Evolutionary conservation across 2,797 vertebrate genomes (phyloP), one percentile per base, ranked within the genome.

Genomic region (Semaprochilodus insignis): DNA sequence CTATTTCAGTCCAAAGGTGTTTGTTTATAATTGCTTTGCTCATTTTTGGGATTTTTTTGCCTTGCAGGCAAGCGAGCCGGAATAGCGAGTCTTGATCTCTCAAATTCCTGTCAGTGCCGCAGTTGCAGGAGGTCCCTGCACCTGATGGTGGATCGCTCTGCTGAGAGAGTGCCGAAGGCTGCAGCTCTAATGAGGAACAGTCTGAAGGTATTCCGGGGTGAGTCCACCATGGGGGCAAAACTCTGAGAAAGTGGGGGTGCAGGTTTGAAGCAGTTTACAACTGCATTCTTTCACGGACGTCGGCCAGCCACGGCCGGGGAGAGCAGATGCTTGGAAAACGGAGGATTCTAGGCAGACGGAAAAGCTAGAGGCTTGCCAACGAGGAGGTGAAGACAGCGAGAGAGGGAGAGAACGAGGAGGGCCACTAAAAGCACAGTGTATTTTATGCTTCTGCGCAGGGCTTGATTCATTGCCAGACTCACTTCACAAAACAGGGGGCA

Each of bases 361-460:
- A 87, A 81, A 83, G 63, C 55, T 40, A 40, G 59, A 63, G 48
- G 70, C 77, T 54, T 81, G 69, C 67, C 81, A 80, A 25, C 19
- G 73, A 36, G 44, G 82, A 78, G 51, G 85, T 87, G 87, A 84
- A 88, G 85, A 87, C 83, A 88, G 83, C 84, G 84, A 86, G 88
- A 89, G 87, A 92, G 85, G 85, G 15, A 85, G 69, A 83, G 74
- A 75, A 57, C 25, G 59, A 81, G 8, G 62, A 36, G 54, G 70
- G 63, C 59, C 44, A 63, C 59, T 76, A 85, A 78, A 76, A 36
- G 62, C 72, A 65, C 63, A 72, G 65, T 77, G 69, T 83, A 87
- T 83, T 85, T 83, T 79, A 75, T 44, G 34, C 66, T 62, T 63
- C 23, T 70, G 71, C 60, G 65, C 74, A 19, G 16, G 27, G 67